These are phyloP conservation scores for Terebella lapidaria DNA, from an alignment of 2,888 invertebrate genomes.

Conservation along the genomic window DNA sequence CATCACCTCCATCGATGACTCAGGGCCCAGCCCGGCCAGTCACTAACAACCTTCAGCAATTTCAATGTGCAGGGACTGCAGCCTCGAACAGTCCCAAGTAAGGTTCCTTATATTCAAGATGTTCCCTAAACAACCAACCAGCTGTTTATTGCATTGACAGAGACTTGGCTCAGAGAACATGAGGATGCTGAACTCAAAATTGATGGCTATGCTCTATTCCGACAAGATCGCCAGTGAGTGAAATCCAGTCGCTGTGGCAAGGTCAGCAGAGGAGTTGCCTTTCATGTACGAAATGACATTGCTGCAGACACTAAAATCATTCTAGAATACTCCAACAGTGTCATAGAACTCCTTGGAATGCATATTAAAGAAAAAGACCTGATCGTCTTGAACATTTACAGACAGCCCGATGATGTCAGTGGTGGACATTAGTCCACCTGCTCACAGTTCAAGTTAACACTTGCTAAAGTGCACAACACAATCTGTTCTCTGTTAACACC, in stretches of 20 bases:
- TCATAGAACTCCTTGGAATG: background rate
- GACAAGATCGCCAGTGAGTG: background rate
- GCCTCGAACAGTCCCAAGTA: background rate
- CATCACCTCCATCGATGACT: background rate
- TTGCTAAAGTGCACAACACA: background rate
- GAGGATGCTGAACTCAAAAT: background rate
- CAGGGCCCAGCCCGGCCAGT: no score
- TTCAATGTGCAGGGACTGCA: background rate
- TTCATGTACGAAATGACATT: background rate
- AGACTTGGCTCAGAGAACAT: background rate
- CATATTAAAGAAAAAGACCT: background rate
- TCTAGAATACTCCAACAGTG: background rate
- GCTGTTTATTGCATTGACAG: background rate
- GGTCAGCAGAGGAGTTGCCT: background rate
- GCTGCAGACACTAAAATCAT: background rate
- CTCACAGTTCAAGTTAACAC: background rate
- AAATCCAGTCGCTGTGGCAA: background rate
- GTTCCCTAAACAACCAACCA: background rate
- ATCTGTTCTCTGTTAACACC: background rate
- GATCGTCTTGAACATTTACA: background rate
- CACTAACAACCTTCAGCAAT: background rate
- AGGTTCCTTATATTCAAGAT: background rate
- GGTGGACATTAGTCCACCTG: background rate
- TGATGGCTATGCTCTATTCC: background rate
- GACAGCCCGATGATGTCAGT: background rate